Evolutionary conservation across 1,140 invertebrate genomes (phyloP), one percentile per base, ranked within the genome.

Genomic region (Leptopilina clavipes): DNA sequence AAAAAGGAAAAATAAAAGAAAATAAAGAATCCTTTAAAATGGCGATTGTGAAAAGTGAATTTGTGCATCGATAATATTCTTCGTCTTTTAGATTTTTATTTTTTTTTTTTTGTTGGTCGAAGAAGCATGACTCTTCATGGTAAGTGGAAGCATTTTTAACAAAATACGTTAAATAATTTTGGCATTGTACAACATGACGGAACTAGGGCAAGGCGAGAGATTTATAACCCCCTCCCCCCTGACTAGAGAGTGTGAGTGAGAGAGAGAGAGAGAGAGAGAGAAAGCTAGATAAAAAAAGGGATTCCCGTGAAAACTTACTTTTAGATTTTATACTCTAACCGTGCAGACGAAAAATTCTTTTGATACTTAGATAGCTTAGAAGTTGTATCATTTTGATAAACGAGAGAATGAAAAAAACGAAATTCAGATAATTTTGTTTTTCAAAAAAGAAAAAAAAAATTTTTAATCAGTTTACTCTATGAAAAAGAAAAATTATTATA

Each of bases 151-250:
- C 22, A 65, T 31, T 65, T 65, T 65, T 65, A 31, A 65, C 25
- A 37, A 31, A 65, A 65, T 65, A 65, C 25, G 59, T 65, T 65
- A 65, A 65, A 65, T 65, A 65, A 65, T 65, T 65, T 65, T 31
- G 59, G 59, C 22, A 65, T 65, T 65, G 59, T 65, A 65, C 59
- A 31, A 31, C 59, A 65, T 65, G 59, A 65, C 59, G 59, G 59
- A 65, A 65, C 59, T 65, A 31, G 59, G 59, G 59, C 59, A 65
- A 25, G 12, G 12, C 12, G 14, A 65, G 22, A 65, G 59, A 65
- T 65, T 65, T 65, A 65, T 65, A 31, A 31, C 59, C 22, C 59
- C 10, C 10, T 11, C 59, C 22, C 59, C 10, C 10, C 19, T 65
- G 37, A 40, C 6, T 40, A 40, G 37, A 6, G 9, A 40, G 8